Conservation (phyloP, 2,888 invertebrate genomes). For the Yponomeuta evonymella region DNA sequence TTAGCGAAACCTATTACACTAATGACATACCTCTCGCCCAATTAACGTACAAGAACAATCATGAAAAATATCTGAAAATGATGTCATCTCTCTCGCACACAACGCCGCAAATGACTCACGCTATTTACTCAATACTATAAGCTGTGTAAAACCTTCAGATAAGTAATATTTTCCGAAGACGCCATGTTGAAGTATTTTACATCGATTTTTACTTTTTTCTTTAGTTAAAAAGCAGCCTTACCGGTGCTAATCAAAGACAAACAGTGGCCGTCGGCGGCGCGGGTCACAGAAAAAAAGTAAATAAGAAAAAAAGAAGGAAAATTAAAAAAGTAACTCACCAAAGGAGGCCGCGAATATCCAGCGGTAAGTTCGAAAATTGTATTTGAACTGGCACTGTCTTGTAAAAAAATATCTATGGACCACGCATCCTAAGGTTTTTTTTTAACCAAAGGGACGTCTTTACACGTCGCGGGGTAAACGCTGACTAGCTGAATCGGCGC, state of each 20-base stretch:
- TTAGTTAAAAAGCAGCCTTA: slow-evolving; percentile 29
- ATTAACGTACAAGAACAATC: slow-evolving; percentile 1
- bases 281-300: slow-evolving; percentile 21
- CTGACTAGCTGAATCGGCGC: slow-evolving; percentile 63
- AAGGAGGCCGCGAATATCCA: slow-evolving; percentile 51
- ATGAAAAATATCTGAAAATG: slow-evolving; percentile 15
- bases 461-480: slow-evolving; percentile 34
- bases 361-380: slow-evolving; percentile 51
- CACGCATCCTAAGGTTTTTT: slow-evolving; percentile 19
- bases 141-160: slow-evolving; percentile 10
- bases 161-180: slow-evolving; percentile 25
- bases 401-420: slow-evolving; percentile 27
- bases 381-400: slow-evolving; percentile 53
- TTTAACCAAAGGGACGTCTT: slow-evolving; percentile 33
- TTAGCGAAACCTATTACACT: background rate
- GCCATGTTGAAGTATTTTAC: slow-evolving; percentile 15
- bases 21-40: background rate
- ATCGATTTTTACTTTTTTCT: slow-evolving; percentile 22
- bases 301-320: slow-evolving; percentile 37
- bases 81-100: slow-evolving; percentile 13
- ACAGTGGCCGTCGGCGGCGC: slow-evolving; percentile 22
- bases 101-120: slow-evolving; percentile 1
- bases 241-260: slow-evolving; percentile 52
- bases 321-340: slow-evolving; percentile 36
- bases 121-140: background rate